Percentiles rank a stretch among this genome's conserved stretches.
Evolutionary conservation across 2,888 invertebrate genomes (phyloP).

Genomic region (Rambutsinella grinnellia): DNA sequence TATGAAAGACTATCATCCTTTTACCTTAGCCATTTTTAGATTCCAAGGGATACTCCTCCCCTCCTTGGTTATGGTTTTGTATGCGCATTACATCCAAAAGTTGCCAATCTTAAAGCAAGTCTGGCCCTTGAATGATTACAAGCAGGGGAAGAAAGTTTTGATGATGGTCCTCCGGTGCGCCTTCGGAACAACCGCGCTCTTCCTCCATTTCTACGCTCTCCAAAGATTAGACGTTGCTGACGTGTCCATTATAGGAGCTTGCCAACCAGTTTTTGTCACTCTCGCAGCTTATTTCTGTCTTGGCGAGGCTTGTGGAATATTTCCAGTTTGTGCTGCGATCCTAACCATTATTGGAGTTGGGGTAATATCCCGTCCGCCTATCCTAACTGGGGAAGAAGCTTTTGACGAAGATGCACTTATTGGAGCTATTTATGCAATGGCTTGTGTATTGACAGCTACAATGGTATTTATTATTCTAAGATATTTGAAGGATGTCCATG

Average conservation of each 20-base stretch:
- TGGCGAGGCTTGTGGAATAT: conserved; percentile 57
- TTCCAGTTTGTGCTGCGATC: conserved; percentile 52
- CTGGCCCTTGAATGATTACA: conserved; percentile 41
- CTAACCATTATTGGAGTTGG: conserved; percentile 59
- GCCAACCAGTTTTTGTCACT: conserved; percentile 49
- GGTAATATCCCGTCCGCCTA: conserved; percentile 58
- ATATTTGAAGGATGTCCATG: conserved; percentile 53
- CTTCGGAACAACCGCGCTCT: conserved; percentile 46
- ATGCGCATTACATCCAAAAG: conserved; percentile 22
- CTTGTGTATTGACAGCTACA: conserved; percentile 41
- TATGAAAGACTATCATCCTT: conserved; percentile 57
- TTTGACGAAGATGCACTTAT: conserved; percentile 57
- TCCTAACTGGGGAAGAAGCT: conserved; percentile 54
- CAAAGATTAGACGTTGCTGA: conserved; percentile 57
- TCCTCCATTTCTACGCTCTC: conserved; percentile 54
- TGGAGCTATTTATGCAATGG: conserved; percentile 54
- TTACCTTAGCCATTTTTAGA: conserved; percentile 61
- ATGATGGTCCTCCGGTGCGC: conserved; percentile 46
- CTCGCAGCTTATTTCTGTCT: conserved; percentile 56
- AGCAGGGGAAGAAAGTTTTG: conserved; percentile 28
- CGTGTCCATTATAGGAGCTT: conserved; percentile 28
- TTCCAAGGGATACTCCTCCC: conserved; percentile 63
- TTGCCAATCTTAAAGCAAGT: conserved; percentile 38
- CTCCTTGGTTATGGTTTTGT: conserved; percentile 44
- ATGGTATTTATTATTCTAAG: conserved; percentile 57